A percentile compares a stretch with the other conserved stretches of the same genome.
Conservation (phyloP, 2,888 invertebrate genomes). For the Conops quadrifasciatus region DNA sequence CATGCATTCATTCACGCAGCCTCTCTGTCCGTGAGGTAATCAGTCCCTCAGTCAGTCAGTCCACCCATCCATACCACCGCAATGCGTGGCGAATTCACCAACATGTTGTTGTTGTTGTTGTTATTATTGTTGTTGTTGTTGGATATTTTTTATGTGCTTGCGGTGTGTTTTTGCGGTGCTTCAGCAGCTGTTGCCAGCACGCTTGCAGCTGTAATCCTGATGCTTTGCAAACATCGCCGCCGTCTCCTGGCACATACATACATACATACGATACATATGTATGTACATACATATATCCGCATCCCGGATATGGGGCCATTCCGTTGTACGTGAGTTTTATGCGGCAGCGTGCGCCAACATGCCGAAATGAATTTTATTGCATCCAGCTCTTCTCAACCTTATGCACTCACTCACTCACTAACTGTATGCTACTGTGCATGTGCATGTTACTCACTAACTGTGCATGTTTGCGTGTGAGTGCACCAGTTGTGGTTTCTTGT, state of each 20-base stretch:
- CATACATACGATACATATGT: no score
- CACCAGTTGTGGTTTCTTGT: neutral
- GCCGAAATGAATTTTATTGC: conserved; percentile 32
- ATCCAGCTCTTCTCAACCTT: no score
- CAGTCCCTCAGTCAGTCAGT: conserved; percentile 3
- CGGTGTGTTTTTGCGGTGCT: conserved; percentile 7
- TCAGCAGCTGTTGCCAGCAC: neutral
- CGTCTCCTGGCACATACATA: neutral
- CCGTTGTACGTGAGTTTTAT: conserved; percentile 25
- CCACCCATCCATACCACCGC: neutral
- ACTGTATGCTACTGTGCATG: neutral
- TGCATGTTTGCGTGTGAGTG: neutral
- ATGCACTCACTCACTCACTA: no score
- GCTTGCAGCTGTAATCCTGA: neutral
- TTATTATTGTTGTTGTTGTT: neutral
- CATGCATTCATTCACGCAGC: conserved; percentile 12
- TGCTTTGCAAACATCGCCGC: neutral
- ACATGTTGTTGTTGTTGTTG: neutral
- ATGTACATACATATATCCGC: no score
- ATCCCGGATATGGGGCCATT: conserved; percentile 23
- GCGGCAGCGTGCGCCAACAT: conserved; percentile 23
- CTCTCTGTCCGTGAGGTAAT: neutral
- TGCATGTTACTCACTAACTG: neutral
- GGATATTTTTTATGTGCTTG: conserved; percentile 18
- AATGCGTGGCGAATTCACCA: no score